Evolutionary conservation across 2,888 invertebrate species (phyloP), one percentile per base, ranked within the genome.

Genomic region (Tenodera sinensis): DNA sequence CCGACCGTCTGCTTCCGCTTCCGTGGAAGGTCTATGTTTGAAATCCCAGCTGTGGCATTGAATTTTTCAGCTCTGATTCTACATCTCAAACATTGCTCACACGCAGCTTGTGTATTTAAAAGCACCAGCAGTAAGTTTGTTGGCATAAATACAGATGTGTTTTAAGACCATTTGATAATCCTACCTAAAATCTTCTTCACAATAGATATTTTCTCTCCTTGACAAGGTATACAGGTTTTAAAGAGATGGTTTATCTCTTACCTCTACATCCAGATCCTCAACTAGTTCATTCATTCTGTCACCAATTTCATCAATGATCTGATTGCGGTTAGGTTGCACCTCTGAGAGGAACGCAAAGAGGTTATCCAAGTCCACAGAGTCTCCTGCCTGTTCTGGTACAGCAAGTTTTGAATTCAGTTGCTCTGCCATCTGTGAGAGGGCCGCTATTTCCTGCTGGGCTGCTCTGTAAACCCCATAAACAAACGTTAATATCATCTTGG

Each of bases 311-410:
- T 97, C 97, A 89, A 97, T 96, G 28, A 96, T 93, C 86, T 96
- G 95, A 91, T 96, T 96, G 92, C 94, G 95, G 25, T 94, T 94
- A 1, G 94, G 94, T 90, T 95, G 95, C 83, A 97, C 96, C 91
- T 98, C 98, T 0, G 97, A 97, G 30, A 98, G 94, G 93, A 98
- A 98, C 89, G 97, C 97, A 93, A 98, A 98, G 91, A 98, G 94
- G 93, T 98, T 98, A 93, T 98, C 98, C 92, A 98, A 93, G 93
- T 98, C 98, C 0, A 98, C 97, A 0, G 97, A 96, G 92, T 97
- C 97, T 14, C 96, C 91, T 12, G 91, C 91, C 81, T 91, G 92
- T 54, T 91, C 91, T 27, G 91, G 91, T 0, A 92, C 93, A 4
- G 94, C 93, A 91, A 96, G 93, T 90, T 95, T 95, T 0, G 95